Evolutionary conservation across 2,888 invertebrate species (phyloP), one percentile per base, ranked within the genome.

Genomic region (Campoplex capitator): DNA sequence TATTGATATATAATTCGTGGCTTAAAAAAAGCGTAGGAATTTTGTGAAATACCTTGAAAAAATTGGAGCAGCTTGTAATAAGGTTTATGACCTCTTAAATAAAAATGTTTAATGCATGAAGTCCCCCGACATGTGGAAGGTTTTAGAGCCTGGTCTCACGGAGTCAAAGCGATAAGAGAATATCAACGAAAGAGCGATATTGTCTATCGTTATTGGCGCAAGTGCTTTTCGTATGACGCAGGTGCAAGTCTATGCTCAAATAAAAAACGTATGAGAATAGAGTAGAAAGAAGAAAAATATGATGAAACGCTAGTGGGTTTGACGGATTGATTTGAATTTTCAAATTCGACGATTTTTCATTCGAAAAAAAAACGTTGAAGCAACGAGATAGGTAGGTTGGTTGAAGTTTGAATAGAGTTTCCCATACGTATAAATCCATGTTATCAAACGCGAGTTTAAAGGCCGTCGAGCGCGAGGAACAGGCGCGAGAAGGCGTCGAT

Each of bases 141-240:
- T 62, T 85, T 88, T 83, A 77, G 81, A 82, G 83, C 65, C 67
- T 70, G 82, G 74, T 32, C 80, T 73, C 71, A 67, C 32, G 11
- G 79, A 45, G 62, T 76, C 56, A 23, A 51, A 18, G 65, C 84
- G 86, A 89, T 87, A 87, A 88, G 86, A 88, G 80, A 65, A 51
- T 48, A 71, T 32, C 45, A 51, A 18, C 51, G 67, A 74, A 67
- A 85, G 81, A 51, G 74, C 77, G 83, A 84, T 88, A 85, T 84
- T 88, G 88, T 88, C 87, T 84, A 79, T 79, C 78, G 83, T 83
- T 88, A 88, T 87, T 84, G 83, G 87, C 83, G 78, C 88, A 86
- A 84, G 88, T 88, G 88, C 81, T 84, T 83, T 76, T 86, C 23
- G 74, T 48, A 71, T 70, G 77, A 78, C 83, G 81, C 84, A 89